phyloP scores from a whole-genome alignment of 2,113 vertebrate species.

The Hyperoodon ampullatus region DNA sequence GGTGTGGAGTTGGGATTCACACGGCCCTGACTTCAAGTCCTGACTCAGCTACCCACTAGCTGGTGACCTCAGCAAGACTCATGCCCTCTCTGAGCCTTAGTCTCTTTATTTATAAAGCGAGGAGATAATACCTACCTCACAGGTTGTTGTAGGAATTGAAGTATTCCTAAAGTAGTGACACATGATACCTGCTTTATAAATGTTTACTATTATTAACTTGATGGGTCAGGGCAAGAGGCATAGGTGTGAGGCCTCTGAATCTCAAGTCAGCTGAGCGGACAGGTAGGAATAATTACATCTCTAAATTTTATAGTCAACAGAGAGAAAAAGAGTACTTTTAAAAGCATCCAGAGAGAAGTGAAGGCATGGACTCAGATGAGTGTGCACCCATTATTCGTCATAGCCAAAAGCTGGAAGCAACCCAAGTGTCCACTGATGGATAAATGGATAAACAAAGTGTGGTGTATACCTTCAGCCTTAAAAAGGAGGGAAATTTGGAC shows the following conservation, averaged over 20 bases:
- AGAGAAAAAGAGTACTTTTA: background rate
- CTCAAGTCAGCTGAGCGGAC: background rate
- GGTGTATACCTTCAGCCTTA: rapidly evolving
- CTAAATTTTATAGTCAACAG: background rate
- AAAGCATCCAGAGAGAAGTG: background rate
- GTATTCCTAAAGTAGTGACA: background rate
- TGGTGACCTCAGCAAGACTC: background rate
- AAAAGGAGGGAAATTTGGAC: background rate
- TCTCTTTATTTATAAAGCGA: background rate
- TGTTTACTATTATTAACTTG: background rate
- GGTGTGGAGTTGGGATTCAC: background rate
- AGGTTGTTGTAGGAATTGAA: background rate
- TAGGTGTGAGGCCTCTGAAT: too few species aligned
- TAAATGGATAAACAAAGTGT: rapidly evolving
- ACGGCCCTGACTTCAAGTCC: background rate
- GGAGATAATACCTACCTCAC: too few species aligned
- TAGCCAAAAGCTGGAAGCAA: background rate
- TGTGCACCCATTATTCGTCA: rapidly evolving
- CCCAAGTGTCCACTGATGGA: rapidly evolving
- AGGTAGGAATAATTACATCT: background rate
- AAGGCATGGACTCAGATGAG: background rate
- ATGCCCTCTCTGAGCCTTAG: too few species aligned
- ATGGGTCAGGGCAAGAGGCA: background rate
- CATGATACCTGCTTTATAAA: background rate
- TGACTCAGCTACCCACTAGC: background rate